Evolutionary conservation across 2,113 vertebrate species (phyloP).

Genomic region (Alces alces): DNA sequence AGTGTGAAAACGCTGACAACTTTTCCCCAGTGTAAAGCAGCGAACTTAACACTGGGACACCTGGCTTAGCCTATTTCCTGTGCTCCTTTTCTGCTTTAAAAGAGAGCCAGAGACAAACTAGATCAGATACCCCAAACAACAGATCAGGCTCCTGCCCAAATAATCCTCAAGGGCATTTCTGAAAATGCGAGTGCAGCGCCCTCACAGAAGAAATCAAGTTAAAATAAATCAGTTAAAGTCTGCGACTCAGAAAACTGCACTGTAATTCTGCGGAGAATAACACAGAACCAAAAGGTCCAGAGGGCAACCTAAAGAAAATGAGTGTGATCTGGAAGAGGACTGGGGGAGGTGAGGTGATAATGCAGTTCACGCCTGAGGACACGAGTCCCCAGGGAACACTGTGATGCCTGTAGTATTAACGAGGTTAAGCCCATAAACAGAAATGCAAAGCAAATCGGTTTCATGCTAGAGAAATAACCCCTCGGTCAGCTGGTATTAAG

Average conservation of each 20-base stretch:
- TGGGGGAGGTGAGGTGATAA: conserved; percentile 27
- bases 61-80: not conserved
- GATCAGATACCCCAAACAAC: conserved; percentile 73
- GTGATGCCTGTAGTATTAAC: conserved; percentile 1
- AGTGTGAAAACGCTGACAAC: fast-evolving
- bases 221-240: conserved; percentile 87
- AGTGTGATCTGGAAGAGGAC: conserved; percentile 37
- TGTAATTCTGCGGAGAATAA: conserved; percentile 86
- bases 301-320: conserved; percentile 71
- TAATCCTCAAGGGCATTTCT: conserved; percentile 20
- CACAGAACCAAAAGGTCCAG: conserved; percentile 75
- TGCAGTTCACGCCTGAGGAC: conserved; percentile 2
- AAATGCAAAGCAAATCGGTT: conserved; percentile 79
- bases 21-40: not conserved
- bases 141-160: conserved; percentile 57
- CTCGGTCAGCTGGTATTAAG: conserved; percentile 90
- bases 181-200: conserved; percentile 69
- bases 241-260: conserved; percentile 87
- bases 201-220: conserved; percentile 83
- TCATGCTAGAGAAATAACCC: conserved; percentile 90
- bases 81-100: conserved; percentile 38
- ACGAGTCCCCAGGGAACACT: not conserved
- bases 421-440: conserved; percentile 67
- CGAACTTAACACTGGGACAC: fast-evolving
- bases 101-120: conserved; percentile 82